These are phyloP conservation scores for Mergus octosetaceus DNA, from an alignment of 2,797 vertebrate genomes.

Conservation along the genomic window DNA sequence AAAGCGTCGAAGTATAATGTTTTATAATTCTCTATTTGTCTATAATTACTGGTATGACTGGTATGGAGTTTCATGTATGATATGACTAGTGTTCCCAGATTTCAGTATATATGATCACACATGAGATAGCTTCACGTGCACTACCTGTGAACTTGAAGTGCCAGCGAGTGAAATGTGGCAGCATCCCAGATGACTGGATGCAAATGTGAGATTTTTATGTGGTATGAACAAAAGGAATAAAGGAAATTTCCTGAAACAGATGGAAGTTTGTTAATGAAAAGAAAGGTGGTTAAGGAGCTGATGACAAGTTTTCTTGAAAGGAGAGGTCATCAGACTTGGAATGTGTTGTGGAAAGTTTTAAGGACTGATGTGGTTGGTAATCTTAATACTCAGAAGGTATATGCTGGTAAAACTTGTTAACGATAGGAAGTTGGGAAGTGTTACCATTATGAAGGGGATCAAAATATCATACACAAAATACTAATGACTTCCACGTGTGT, in stretches of 20 bases:
- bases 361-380: background rate
- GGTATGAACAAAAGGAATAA: background rate
- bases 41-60: background rate
- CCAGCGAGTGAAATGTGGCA: background rate
- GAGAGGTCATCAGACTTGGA: background rate
- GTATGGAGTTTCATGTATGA: background rate
- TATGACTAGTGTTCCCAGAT: background rate
- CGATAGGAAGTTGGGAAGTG: background rate
- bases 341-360: background rate
- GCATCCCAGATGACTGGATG: background rate
- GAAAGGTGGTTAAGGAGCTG: background rate
- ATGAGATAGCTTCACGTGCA: fast-evolving
- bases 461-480: background rate
- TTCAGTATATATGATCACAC: background rate
- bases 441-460: background rate
- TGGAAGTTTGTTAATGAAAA: background rate
- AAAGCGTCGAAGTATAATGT: background rate
- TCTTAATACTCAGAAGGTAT: background rate
- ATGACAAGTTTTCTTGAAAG: background rate
- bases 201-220: background rate
- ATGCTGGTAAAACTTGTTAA: background rate
- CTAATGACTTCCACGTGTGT: background rate
- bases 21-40: background rate
- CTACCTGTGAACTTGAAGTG: background rate
- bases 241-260: background rate